Percentiles rank a stretch among this genome's conserved stretches.
phyloP scores from a whole-genome alignment of 2,888 invertebrate species.

The Vanessa cardui region DNA sequence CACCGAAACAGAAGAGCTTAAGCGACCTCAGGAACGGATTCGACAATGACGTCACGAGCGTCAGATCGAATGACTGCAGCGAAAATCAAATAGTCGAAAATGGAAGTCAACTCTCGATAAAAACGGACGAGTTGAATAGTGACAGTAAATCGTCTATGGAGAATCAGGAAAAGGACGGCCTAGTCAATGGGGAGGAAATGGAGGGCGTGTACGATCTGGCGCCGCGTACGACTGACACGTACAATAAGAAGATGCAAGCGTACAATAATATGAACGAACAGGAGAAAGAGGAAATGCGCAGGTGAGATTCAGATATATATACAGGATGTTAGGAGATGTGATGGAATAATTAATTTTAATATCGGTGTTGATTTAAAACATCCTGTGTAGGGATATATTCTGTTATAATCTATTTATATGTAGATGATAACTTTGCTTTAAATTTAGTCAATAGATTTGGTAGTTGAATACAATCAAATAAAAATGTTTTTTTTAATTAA shows the following conservation, averaged over 20 bases:
- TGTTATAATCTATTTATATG: no score
- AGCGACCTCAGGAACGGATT: slow-evolving; percentile 66
- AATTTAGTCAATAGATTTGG: no score
- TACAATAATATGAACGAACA: slow-evolving; percentile 74
- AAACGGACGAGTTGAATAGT: slow-evolving; percentile 71
- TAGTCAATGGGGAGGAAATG: slow-evolving; percentile 68
- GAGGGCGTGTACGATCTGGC: slow-evolving; percentile 75
- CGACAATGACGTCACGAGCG: slow-evolving; percentile 67
- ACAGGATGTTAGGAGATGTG: no score
- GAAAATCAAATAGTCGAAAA: slow-evolving; percentile 66
- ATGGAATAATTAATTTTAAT: no score
- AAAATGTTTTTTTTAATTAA: slow-evolving; percentile 3
- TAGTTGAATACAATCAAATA: no score
- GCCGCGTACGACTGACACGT: slow-evolving; percentile 72
- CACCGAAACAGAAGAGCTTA: slow-evolving; percentile 60
- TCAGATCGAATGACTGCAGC: slow-evolving; percentile 60
- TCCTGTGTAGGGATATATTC: no score
- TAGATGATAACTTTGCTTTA: no score
- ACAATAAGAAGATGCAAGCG: slow-evolving; percentile 75
- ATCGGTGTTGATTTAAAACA: no score
- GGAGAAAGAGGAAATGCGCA: slow-evolving; percentile 75
- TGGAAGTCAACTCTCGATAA: slow-evolving; percentile 70
- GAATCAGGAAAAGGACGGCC: slow-evolving; percentile 58
- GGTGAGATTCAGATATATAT: slow-evolving; percentile 50
- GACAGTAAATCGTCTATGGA: slow-evolving; percentile 65